These are phyloP conservation scores for Mantis religiosa DNA, from an alignment of 2,888 invertebrate genomes.

Conservation along the genomic window DNA sequence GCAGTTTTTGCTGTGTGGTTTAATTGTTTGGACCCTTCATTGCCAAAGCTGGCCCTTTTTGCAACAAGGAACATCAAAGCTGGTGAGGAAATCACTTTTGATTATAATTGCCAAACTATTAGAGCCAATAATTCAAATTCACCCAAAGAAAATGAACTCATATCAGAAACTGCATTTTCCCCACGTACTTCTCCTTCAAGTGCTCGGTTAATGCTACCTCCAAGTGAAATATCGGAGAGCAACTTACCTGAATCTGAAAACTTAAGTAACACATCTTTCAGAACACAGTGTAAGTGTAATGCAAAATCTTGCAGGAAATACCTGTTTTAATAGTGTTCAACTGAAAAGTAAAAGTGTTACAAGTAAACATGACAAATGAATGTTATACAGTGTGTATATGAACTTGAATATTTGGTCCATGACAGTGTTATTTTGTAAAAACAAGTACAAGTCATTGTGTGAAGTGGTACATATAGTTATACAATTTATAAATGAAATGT, in stretches of 20 bases:
- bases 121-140: neutral
- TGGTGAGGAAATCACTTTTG: slow-evolving; percentile 87
- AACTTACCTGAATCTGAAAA: slow-evolving; percentile 1
- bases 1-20: slow-evolving; percentile 91
- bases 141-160: neutral
- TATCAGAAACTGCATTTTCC: neutral
- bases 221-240: neutral
- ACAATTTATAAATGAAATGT: too few species aligned
- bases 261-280: slow-evolving; percentile 33
- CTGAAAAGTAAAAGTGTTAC: neutral
- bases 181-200: slow-evolving; percentile 17
- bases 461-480: neutral
- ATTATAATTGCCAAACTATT: slow-evolving; percentile 60
- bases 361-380: neutral
- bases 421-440: neutral
- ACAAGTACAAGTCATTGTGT: neutral
- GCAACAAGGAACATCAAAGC: slow-evolving; percentile 72
- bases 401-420: neutral
- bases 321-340: slow-evolving; percentile 54
- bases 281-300: slow-evolving; percentile 64
- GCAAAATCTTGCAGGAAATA: slow-evolving; percentile 68
- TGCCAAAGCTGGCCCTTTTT: slow-evolving; percentile 86
- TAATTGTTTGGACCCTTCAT: slow-evolving; percentile 80
- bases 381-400: neutral
- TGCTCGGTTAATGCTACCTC: neutral